These are phyloP conservation scores for Enteromius anoplus DNA, from an alignment of 2,797 vertebrate genomes.

Conservation along the genomic window DNA sequence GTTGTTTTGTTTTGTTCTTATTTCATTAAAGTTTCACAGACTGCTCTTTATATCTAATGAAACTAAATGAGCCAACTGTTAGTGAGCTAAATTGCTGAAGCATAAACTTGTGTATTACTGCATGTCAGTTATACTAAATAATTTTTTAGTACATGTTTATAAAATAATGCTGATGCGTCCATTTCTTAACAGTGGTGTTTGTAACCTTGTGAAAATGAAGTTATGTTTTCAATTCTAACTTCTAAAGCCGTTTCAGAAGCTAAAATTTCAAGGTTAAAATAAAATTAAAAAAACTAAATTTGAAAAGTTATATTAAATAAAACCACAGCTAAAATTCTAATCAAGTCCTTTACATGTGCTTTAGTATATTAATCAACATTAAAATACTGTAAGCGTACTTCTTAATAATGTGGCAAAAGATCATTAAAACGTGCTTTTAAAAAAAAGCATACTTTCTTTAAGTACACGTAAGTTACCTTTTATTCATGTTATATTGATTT, in stretches of 20 bases:
- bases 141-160: background rate
- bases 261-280: background rate
- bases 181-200: background rate
- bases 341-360: background rate
- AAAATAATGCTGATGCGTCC: background rate
- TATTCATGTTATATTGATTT: background rate
- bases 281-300: background rate
- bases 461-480: background rate
- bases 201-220: background rate
- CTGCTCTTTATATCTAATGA: background rate
- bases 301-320: background rate
- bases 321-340: too few relatives aligned
- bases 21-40: background rate
- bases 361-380: background rate
- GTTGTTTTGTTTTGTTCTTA: constrained; percentile 15
- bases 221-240: background rate
- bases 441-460: background rate
- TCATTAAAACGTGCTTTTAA: background rate
- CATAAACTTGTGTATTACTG: background rate
- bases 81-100: background rate
- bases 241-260: background rate
- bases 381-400: background rate
- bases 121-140: background rate
- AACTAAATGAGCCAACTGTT: constrained; percentile 8
- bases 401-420: background rate